phyloP scores from a whole-genome alignment of 2,113 vertebrate species.

The Hystrix brachyura region DNA sequence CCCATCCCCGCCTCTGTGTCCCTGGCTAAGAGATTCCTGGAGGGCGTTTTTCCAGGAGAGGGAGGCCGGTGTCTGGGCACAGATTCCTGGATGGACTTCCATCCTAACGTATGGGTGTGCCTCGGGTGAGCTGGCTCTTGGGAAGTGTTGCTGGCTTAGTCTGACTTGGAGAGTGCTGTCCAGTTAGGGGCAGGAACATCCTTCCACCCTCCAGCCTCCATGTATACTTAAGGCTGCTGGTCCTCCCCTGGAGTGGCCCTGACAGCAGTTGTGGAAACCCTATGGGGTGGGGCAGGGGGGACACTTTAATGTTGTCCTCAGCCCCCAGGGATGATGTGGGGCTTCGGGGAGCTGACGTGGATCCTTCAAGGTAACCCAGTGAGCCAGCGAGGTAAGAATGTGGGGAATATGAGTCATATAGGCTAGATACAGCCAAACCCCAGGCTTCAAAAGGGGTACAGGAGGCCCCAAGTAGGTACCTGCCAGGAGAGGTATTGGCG shows the following conservation, averaged over 20 bases:
- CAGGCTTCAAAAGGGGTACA: not conserved
- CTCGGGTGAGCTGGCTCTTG: not conserved
- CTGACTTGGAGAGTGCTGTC: not conserved
- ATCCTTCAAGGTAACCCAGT: not conserved
- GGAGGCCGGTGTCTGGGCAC: slow-evolving; percentile 7
- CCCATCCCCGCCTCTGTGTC: not conserved
- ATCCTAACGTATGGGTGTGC: not conserved
- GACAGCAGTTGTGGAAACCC: not conserved
- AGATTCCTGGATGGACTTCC: not conserved
- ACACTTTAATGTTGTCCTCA: not conserved
- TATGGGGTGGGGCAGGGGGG: not conserved
- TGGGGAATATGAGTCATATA: not conserved
- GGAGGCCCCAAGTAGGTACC: not conserved
- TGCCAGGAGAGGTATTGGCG: not conserved
- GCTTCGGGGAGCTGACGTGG: not conserved
- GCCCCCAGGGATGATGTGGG: not conserved
- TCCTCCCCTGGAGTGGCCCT: not conserved
- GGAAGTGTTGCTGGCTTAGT: not conserved
- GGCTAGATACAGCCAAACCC: not conserved
- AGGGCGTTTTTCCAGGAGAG: slow-evolving; percentile 53
- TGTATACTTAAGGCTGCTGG: not conserved
- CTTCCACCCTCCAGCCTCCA: not conserved
- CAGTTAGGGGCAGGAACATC: not conserved
- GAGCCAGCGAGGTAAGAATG: not conserved
- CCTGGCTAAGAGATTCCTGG: slow-evolving; percentile 36